A percentile compares a stretch with the other conserved stretches of the same genome.
These are phyloP conservation scores for Brachypteracias leptosomus DNA, from an alignment of 2,113 vertebrate species.

Conservation along the genomic window DNA sequence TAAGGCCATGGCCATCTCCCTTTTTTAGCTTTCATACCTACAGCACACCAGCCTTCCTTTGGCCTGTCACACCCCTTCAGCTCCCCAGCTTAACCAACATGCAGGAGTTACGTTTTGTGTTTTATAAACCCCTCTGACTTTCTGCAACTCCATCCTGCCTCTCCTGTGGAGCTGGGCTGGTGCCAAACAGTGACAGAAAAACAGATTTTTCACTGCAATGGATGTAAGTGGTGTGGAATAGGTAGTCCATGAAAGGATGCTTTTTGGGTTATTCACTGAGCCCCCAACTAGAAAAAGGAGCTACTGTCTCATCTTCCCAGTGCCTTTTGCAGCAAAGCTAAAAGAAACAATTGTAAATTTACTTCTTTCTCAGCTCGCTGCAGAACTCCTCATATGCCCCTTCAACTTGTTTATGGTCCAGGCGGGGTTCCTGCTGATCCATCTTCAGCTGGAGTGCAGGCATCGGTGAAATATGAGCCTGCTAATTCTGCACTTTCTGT, in stretches of 20 bases:
- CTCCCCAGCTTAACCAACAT: neutral
- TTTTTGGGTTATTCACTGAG: neutral
- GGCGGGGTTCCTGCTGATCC: neutral
- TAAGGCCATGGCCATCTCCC: neutral
- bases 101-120: neutral
- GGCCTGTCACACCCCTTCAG: neutral
- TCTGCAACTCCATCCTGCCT: neutral
- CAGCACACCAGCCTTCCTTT: neutral
- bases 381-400: rapidly evolving
- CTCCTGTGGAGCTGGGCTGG: neutral
- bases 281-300: neutral
- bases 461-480: neutral
- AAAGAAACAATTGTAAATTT: neutral
- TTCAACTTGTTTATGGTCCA: neutral
- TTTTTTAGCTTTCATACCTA: neutral
- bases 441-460: neutral
- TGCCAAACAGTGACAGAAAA: neutral
- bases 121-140: neutral
- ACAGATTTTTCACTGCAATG: neutral
- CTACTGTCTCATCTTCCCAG: neutral
- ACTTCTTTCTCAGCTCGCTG: neutral
- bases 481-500: neutral
- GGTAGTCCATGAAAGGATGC: neutral
- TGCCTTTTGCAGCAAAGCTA: neutral
- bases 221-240: rapidly evolving